Conservation (phyloP, 2,797 vertebrate species). For the Ispidina lecontei region DNA sequence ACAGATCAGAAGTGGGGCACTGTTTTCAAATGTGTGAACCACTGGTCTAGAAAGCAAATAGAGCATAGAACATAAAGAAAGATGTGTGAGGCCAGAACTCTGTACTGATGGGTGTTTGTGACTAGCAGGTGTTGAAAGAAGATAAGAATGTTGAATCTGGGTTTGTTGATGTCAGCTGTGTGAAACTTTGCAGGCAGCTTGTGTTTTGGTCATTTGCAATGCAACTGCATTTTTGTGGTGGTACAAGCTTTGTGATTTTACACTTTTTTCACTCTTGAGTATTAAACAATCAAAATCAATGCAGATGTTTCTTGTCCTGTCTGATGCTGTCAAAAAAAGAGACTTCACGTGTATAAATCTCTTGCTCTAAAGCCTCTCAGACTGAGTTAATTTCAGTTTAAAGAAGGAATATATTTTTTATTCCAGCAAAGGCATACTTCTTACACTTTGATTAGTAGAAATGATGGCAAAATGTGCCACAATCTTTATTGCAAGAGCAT, state of each 20-base stretch:
- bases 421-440: background rate
- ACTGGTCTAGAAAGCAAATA: constrained; percentile 41
- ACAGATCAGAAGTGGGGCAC: constrained; percentile 20
- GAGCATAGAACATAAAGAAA: background rate
- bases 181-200: constrained; percentile 50
- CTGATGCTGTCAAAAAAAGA: background rate
- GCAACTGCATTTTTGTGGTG: constrained; percentile 54
- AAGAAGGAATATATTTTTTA: background rate
- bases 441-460: background rate
- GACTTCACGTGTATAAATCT: background rate
- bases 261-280: constrained; percentile 72
- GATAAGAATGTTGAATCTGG: constrained; percentile 57
- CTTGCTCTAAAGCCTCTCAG: background rate
- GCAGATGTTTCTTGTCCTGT: background rate
- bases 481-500: background rate
- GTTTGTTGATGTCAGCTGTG: constrained; percentile 43
- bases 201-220: constrained; percentile 57
- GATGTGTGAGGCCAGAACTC: background rate
- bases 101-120: constrained; percentile 34
- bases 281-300: constrained; percentile 70
- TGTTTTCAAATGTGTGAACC: constrained; percentile 7
- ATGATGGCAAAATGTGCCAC: background rate
- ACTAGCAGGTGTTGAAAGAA: constrained; percentile 61
- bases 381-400: background rate
- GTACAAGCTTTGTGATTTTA: constrained; percentile 69